Evolutionary conservation across 2,797 vertebrate species (phyloP).

Genomic region (Echiichthys vipera): DNA sequence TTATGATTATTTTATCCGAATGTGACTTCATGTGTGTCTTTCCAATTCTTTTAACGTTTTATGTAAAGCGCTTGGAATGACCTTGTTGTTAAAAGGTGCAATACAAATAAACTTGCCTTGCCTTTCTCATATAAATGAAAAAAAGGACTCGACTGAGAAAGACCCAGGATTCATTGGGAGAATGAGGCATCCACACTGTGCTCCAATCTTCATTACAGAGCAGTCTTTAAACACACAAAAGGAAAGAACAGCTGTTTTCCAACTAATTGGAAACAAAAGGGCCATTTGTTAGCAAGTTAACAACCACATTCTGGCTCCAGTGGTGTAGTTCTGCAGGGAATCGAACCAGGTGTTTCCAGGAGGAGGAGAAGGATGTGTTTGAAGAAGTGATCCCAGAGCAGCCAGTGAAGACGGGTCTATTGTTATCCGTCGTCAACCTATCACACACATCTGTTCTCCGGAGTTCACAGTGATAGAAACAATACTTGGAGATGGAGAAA

Average conservation of each 20-base stretch:
- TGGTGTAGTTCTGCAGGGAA: neutral
- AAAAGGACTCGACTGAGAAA: too few species aligned
- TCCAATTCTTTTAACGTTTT: too few species aligned
- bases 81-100: too few species aligned
- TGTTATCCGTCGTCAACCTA: neutral
- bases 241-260: conserved; percentile 1
- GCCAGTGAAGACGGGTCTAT: neutral
- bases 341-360: conserved; percentile 16
- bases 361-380: neutral
- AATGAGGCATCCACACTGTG: neutral
- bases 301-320: neutral
- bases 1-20: too few species aligned
- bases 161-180: neutral
- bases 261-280: conserved; percentile 7
- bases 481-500: neutral
- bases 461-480: neutral
- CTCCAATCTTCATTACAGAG: neutral
- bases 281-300: conserved; percentile 11
- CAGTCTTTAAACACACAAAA: neutral
- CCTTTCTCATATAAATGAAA: too few species aligned
- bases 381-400: conserved; percentile 6
- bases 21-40: too few species aligned
- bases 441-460: neutral
- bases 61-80: too few species aligned
- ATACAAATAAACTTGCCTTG: too few species aligned